A percentile compares a stretch with the other conserved stretches of the same genome.
phyloP scores from a whole-genome alignment of 1,140 invertebrate species.

The Steinernema khuongi region DNA sequence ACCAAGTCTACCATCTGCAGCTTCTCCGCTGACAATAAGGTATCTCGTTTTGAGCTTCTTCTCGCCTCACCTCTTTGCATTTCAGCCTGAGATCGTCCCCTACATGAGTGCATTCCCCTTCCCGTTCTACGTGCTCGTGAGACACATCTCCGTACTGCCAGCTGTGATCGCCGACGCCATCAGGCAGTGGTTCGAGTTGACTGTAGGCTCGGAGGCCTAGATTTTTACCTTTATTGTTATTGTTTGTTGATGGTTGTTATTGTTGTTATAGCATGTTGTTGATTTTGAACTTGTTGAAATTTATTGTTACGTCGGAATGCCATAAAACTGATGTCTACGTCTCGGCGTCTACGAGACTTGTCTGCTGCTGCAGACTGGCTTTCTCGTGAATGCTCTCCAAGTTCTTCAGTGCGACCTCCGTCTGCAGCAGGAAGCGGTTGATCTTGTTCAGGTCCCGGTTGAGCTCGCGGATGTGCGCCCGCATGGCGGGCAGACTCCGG shows the following conservation, averaged over 20 bases:
- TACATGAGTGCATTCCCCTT: constrained; percentile 96
- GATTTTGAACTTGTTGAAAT: constrained; percentile 16
- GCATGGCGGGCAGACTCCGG: constrained; percentile 17
- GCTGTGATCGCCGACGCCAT: constrained; percentile 85
- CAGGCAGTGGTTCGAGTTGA: constrained; percentile 93
- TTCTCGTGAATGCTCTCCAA: constrained; percentile 7
- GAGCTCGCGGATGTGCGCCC: constrained; percentile 27
- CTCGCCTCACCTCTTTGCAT: not conserved
- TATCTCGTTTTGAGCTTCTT: constrained; percentile 4
- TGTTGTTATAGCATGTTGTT: constrained; percentile 6
- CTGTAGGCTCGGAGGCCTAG: constrained; percentile 18
- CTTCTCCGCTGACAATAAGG: constrained; percentile 32
- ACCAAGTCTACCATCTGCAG: constrained; percentile 76
- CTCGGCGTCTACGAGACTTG: not conserved
- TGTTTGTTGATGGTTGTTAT: not conserved
- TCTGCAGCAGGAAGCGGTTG: not conserved
- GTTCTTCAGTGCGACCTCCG: not conserved
- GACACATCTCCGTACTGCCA: constrained; percentile 79
- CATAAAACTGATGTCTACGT: not conserved
- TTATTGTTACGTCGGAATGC: not conserved
- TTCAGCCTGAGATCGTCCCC: constrained; percentile 63
- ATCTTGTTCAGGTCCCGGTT: constrained; percentile 22
- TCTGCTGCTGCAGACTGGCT: not conserved
- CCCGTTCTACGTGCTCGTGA: constrained; percentile 90
- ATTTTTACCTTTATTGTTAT: constrained; percentile 19